These are phyloP conservation scores for Chrysocyon brachyurus DNA, from an alignment of 2,797 vertebrate species.

Conservation along the genomic window DNA sequence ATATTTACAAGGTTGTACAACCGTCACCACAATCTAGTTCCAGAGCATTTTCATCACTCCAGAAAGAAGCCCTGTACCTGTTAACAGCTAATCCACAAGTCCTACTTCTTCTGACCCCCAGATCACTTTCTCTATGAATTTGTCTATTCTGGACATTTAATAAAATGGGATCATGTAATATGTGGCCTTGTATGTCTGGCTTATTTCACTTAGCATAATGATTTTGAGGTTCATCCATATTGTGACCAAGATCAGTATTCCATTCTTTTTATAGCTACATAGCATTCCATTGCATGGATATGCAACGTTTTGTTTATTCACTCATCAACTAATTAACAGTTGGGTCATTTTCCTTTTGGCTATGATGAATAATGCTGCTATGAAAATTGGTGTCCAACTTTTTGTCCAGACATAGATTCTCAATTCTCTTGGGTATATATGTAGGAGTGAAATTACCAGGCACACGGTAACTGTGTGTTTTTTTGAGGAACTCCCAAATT, in stretches of 20 bases:
- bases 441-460: neutral
- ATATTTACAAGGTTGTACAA: neutral
- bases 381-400: neutral
- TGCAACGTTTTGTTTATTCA: neutral
- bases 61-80: neutral
- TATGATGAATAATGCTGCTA: neutral
- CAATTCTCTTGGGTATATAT: neutral
- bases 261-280: neutral
- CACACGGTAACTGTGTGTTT: neutral
- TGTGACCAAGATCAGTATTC: neutral
- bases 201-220: neutral
- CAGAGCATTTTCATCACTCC: neutral
- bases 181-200: neutral
- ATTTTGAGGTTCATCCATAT: neutral
- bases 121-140: neutral
- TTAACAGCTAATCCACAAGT: neutral
- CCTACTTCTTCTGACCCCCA: neutral
- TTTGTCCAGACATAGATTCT: neutral
- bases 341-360: neutral
- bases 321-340: neutral
- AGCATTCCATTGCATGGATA: neutral
- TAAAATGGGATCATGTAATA: neutral
- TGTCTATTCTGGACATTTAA: neutral
- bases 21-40: neutral
- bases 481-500: neutral